Base-by-base conservation (phyloP, 1,140 invertebrate genomes). In the Choristoneura fumiferana region DNA sequence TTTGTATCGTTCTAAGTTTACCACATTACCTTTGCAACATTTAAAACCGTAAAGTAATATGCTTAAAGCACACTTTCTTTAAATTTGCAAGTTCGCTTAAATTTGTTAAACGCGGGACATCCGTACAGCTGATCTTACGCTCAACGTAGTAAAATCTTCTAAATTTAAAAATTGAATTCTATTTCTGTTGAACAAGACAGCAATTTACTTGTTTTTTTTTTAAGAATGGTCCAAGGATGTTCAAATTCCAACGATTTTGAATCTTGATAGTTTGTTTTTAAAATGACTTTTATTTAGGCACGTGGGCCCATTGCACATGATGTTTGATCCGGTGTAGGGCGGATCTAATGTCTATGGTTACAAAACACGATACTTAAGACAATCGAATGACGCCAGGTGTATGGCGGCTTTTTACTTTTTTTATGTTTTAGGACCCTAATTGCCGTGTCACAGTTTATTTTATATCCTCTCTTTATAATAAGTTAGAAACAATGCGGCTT, bases 321-420 rank as follows among this genome's bases (percentile, higher is more conserved):
- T 86, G 73, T 85, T 84, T 86, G 81, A 84, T 86, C 81, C 80
- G 82, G 76, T 67, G 67, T 83, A 76, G 83, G 81, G 80, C 80
- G 83, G 84, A 87, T 87, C 80, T 63, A 69, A 81, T 87, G 77
- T 78, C 82, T 76, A 68, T 45, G 68, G 63, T 70, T 65, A 62
- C 65, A 60, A 65, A 69, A 64, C 65, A 67, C 77, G 81, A 81
- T 76, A 78, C 81, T 75, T 74, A 70, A 78, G 68, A 76, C 79
- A 76, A 76, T 57, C 58, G 14, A 55, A 54, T 66, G 15, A 10
- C 22, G 39, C 80, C 82, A 85, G 82, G 78, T 85, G 80, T 62
- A n/a, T n/a, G n/a, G n/a, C n/a, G n/a, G n/a, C n/a, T n/a, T n/a
- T n/a, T n/a, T n/a, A n/a, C n/a, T n/a, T n/a, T n/a, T n/a, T n/a